Percentiles rank a stretch among this genome's conserved stretches.
These are phyloP conservation scores for Halocynthia aurantium DNA, from an alignment of 23 tunicate species.

Conservation along the genomic window DNA sequence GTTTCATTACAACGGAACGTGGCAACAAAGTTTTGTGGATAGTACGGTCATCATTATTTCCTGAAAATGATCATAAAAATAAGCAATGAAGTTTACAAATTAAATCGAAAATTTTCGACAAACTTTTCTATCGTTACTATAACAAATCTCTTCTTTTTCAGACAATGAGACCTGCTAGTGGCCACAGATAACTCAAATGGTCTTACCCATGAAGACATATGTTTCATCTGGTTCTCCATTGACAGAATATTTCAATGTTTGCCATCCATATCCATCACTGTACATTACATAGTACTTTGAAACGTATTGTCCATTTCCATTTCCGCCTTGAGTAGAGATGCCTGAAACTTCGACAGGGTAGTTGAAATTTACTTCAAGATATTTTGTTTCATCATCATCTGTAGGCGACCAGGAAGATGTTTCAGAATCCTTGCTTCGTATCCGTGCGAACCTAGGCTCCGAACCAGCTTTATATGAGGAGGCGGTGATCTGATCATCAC, in stretches of 20 bases:
- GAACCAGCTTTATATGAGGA: constrained; percentile 37
- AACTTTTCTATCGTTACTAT: no score
- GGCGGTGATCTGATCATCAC: constrained; percentile 48
- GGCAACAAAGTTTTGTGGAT: constrained; percentile 40
- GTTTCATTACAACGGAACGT: constrained; percentile 28
- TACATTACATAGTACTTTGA: constrained; percentile 10
- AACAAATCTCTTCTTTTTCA: no score
- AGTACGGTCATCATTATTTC: constrained; percentile 39
- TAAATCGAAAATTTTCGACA: no score
- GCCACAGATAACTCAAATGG: no score
- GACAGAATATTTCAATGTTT: background rate
- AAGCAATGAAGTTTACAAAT: no score
- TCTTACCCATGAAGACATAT: no score
- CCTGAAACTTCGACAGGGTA: constrained; percentile 54
- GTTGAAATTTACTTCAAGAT: constrained; percentile 60
- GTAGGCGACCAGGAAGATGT: constrained; percentile 66
- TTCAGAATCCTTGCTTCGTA: constrained; percentile 6
- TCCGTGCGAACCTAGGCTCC: constrained; percentile 45
- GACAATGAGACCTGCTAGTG: no score
- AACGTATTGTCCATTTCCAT: background rate
- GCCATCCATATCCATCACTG: constrained; percentile 5
- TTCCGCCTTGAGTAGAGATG: constrained; percentile 68
- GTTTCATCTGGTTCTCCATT: background rate
- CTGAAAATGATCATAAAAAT: constrained; percentile 19
- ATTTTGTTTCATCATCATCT: constrained; percentile 40